Evolutionary conservation across 2,113 vertebrate species (phyloP), one percentile per base, ranked within the genome.

Genomic region (Smithornis capensis): DNA sequence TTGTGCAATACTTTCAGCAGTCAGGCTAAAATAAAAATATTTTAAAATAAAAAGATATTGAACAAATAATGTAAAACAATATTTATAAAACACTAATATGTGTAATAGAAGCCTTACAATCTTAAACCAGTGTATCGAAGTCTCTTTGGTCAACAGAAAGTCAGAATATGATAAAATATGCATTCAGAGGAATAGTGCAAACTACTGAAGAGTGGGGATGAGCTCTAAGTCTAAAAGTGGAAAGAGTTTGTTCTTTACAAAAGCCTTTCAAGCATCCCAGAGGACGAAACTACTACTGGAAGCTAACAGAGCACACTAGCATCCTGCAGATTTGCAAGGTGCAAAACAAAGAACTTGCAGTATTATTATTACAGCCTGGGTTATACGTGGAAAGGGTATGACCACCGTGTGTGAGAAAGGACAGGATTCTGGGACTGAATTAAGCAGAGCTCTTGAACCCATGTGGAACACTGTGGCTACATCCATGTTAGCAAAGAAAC

Each of bases 281-380:
- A 82, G 83, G 80, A 90, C 59, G 76, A 92, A 95, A 82, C 62
- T 68, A 75, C 84, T 74, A 40, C 68, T 60, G 70, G 80, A 90
- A 78, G 38, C 86, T 85, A 55, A 65, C 24, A 76, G 19, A 45
- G 57, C 68, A 69, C 5, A n/a, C 12, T 22, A 60, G 62, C 69
- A 60, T 75, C 60, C 75, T 83, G 57, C 47, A 60, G 62, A 78
- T 81, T 68, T 88, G 24, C 47, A 63, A 59, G 10, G 9, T 77
- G 21, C 37, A 63, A 76, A 68, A 31, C 25, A 73, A 69, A 49
- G n/a, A 91, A 63, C 18, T 22, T 44, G n/a, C 24, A 85, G n/a
- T 28, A 53, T 59, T 64, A 45, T n/a, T 75, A 57, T 27, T 57
- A 24, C 42, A 86, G 62, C 25, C 35, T 80, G 57, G 67, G 12